Evolutionary conservation across 2,888 invertebrate genomes (phyloP).

Genomic region (Dryadula phaetusa): DNA sequence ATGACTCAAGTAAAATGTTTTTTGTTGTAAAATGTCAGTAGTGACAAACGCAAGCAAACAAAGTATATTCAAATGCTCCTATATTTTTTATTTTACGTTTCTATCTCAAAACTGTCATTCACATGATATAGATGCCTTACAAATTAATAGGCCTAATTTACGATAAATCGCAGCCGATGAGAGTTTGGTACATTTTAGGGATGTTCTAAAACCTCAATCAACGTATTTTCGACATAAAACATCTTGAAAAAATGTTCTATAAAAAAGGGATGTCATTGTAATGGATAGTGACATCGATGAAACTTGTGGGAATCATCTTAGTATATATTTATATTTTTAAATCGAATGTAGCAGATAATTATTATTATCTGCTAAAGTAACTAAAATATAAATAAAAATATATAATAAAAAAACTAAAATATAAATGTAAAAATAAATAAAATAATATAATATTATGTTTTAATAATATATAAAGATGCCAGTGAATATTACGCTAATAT

Average conservation of each 20-base stretch:
- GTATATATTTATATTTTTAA: too few relatives aligned
- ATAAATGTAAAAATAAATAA: neutral
- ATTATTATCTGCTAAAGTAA: too few relatives aligned
- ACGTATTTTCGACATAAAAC: neutral
- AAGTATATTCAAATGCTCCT: conserved; percentile 3
- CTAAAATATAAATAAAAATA: neutral
- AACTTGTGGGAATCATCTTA: neutral
- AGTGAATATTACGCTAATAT: neutral
- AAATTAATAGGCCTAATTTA: conserved; percentile 17
- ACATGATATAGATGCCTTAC: neutral
- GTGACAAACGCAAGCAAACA: neutral
- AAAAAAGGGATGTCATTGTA: neutral
- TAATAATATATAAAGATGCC: neutral
- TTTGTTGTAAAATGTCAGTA: neutral
- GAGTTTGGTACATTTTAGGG: conserved; percentile 1
- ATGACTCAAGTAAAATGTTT: neutral
- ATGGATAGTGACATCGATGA: neutral
- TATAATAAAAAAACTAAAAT: neutral
- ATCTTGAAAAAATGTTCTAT: neutral
- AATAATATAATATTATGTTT: too few relatives aligned
- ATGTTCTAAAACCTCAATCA: neutral
- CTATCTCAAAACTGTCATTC: conserved; percentile 7
- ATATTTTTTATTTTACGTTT: neutral
- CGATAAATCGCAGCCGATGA: conserved; percentile 23
- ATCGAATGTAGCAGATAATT: too few relatives aligned